phyloP scores from a whole-genome alignment of 37 sponge, comb jelly and placozoan species.

The Hormiphora californensis region DNA sequence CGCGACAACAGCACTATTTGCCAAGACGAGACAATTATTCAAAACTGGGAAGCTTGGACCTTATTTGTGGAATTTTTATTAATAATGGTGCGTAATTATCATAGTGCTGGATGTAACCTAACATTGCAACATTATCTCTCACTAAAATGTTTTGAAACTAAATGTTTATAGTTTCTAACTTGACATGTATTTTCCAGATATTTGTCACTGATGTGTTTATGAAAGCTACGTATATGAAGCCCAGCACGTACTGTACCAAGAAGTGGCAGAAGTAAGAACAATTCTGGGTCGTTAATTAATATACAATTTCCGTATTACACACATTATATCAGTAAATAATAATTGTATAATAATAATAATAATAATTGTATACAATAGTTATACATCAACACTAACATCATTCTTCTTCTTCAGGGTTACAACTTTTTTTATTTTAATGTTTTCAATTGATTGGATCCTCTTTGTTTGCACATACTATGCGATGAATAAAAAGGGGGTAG shows the following conservation, averaged over 20 bases:
- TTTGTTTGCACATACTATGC: conserved; percentile 24
- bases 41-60: conserved; percentile 32
- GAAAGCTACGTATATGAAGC: conserved; percentile 49
- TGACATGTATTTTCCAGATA: conserved; percentile 24
- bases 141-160: not conserved
- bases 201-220: conserved; percentile 51
- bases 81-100: not conserved
- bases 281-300: not conserved
- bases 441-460: conserved; percentile 41
- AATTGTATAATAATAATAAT: not conserved
- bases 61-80: conserved; percentile 49
- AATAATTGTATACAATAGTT: not conserved
- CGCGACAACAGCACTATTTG: not conserved
- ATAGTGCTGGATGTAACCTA: not conserved
- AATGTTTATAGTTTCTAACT: no score
- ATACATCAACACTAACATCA: not conserved
- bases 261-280: conserved; percentile 23
- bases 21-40: conserved; percentile 7
- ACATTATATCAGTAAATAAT: not conserved
- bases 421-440: conserved; percentile 51
- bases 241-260: conserved; percentile 8
- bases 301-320: not conserved
- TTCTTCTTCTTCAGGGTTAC: conserved; percentile 21
- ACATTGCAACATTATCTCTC: not conserved
- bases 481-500: conserved; percentile 19